Conservation (phyloP, 1,140 invertebrate species). For the Galendromus occidentalis region DNA sequence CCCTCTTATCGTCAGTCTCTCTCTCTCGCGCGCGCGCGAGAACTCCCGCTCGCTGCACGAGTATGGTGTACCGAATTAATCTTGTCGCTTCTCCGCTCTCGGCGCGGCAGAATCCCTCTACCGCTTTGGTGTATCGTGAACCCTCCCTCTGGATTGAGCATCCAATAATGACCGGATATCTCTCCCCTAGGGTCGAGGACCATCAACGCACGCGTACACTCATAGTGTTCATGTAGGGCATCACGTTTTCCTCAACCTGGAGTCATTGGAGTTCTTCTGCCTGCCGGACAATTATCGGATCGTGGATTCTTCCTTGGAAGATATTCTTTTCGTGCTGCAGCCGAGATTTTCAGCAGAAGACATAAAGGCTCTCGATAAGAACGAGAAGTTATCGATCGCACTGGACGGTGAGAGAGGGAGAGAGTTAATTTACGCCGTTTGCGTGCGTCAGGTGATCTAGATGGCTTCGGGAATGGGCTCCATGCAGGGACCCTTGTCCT, state of each 20-base stretch:
- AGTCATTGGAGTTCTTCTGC: constrained; percentile 95
- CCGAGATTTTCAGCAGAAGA: constrained; percentile 73
- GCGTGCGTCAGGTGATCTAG: not conserved
- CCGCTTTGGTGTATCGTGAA: too few relatives aligned
- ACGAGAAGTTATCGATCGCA: constrained; percentile 69
- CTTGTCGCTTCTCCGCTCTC: too few relatives aligned
- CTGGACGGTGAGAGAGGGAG: constrained; percentile 56
- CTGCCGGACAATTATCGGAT: constrained; percentile 99
- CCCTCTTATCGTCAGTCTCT: too few relatives aligned
- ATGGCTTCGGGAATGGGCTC: too few relatives aligned
- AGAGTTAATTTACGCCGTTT: not conserved
- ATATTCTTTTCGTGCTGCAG: constrained; percentile 90
- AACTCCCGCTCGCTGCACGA: too few relatives aligned
- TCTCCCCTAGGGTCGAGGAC: constrained; percentile 56
- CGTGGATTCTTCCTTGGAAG: constrained; percentile 92
- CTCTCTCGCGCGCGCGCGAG: too few relatives aligned
- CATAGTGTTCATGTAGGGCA: constrained; percentile 92
- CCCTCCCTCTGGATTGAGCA: too few relatives aligned
- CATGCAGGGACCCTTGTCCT: too few relatives aligned
- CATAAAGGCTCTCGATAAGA: constrained; percentile 56
- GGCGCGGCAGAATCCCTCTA: too few relatives aligned
- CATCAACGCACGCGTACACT: constrained; percentile 94
- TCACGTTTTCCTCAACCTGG: constrained; percentile 92
- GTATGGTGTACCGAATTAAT: too few relatives aligned
- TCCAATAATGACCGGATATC: too few relatives aligned